phyloP scores from a whole-genome alignment of 2,797 vertebrate species.

The Pteronotus mesoamericanus region DNA sequence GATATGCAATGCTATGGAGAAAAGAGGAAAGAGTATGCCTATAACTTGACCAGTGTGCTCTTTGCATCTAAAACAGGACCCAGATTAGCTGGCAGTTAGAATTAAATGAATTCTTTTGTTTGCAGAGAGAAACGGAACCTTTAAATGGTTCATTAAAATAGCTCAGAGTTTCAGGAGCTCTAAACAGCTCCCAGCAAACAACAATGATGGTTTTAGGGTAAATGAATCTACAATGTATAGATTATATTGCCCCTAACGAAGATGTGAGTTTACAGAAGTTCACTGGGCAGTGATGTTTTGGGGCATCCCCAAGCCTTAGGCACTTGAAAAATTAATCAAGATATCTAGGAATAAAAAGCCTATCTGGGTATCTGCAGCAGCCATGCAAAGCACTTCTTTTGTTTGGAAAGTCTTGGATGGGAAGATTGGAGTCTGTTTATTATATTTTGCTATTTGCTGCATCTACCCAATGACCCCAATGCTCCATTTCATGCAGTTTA shows the following conservation, averaged over 20 bases:
- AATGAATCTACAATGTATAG: constrained; percentile 17
- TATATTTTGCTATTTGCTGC: constrained; percentile 71
- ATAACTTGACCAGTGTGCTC: neutral
- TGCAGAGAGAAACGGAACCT: constrained; percentile 2
- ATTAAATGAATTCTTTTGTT: constrained; percentile 18
- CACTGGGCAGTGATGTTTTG: constrained; percentile 37
- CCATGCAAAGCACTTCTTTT: constrained; percentile 68
- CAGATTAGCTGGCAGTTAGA: neutral
- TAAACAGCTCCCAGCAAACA: neutral
- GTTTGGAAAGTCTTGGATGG: constrained; percentile 66
- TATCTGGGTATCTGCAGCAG: neutral
- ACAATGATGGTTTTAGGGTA: constrained; percentile 10
- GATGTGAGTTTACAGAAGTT: constrained; percentile 44
- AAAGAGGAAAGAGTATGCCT: neutral
- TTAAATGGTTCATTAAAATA: constrained; percentile 42
- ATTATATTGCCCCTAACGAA: constrained; percentile 40
- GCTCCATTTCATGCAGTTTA: constrained; percentile 75
- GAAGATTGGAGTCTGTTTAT: constrained; percentile 69
- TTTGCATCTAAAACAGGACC: neutral
- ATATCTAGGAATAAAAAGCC: constrained; percentile 51
- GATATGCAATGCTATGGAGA: neutral
- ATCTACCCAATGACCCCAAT: constrained; percentile 75
- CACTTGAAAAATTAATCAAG: constrained; percentile 51
- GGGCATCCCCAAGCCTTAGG: neutral
- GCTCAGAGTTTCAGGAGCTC: neutral